Evolutionary conservation across 1,140 invertebrate species (phyloP).

Genomic region (Calliphora vicina): DNA sequence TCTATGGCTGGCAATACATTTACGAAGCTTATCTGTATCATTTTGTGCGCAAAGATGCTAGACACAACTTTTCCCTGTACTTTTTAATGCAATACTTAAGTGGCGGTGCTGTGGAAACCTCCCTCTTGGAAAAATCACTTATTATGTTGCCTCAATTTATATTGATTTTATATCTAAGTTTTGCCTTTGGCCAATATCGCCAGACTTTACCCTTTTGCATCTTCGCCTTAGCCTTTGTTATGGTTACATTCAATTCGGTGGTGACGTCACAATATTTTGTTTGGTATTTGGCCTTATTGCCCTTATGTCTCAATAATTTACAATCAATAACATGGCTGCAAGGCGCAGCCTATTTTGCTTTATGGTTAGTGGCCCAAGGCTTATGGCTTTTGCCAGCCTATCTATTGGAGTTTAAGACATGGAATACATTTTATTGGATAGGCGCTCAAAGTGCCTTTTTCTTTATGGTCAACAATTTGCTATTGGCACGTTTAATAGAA

Average conservation of each 20-base stretch:
- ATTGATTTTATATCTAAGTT: conserved; percentile 75
- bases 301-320: conserved; percentile 76
- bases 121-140: conserved; percentile 70
- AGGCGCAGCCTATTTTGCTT: conserved; percentile 61
- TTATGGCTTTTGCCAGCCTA: conserved; percentile 93
- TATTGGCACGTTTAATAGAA: conserved; percentile 74
- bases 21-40: conserved; percentile 96
- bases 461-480: conserved; percentile 78
- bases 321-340: conserved; percentile 65
- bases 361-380: conserved; percentile 84
- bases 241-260: conserved; percentile 96
- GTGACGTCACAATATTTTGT: conserved; percentile 98
- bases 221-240: conserved; percentile 84
- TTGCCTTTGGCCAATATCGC: conserved; percentile 72
- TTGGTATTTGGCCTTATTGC: conserved; percentile 92
- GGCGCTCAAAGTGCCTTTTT: conserved; percentile 82
- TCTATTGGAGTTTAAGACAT: conserved; percentile 86
- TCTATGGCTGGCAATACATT: conserved; percentile 90
- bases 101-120: conserved; percentile 65
- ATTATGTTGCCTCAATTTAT: conserved; percentile 80
- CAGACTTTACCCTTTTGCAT: conserved; percentile 83
- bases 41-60: conserved; percentile 83
- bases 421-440: conserved; percentile 81
- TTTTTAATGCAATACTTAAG: conserved; percentile 93
- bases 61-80: conserved; percentile 98